Conservation (phyloP, 2,888 invertebrate genomes). For the Phorcus lineatus region DNA sequence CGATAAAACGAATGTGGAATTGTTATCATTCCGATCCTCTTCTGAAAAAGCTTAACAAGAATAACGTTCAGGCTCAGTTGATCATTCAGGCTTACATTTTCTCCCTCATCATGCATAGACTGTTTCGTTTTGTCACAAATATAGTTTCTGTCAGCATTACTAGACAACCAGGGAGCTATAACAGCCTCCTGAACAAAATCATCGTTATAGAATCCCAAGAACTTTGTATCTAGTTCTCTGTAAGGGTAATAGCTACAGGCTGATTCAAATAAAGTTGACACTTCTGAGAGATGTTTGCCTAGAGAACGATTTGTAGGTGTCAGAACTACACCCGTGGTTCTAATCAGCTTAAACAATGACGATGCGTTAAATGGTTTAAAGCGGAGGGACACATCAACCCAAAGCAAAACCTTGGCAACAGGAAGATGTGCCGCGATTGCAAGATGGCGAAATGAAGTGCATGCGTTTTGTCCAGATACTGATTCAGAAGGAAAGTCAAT, state of each 20-base stretch:
- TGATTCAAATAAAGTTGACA: background rate
- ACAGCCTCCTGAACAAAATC: background rate
- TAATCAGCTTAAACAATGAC: background rate
- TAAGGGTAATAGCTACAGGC: background rate
- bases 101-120: background rate
- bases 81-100: background rate
- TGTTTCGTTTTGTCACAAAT: background rate
- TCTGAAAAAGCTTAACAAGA: background rate
- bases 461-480: background rate
- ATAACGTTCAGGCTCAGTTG: background rate
- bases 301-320: background rate
- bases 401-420: background rate
- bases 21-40: background rate
- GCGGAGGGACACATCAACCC: background rate
- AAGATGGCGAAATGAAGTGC: background rate
- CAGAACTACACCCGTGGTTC: background rate
- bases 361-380: background rate
- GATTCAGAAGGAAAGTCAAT: background rate
- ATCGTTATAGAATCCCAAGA: background rate
- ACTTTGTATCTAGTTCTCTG: conserved; percentile 1
- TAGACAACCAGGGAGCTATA: background rate
- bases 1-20: background rate
- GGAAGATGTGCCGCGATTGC: background rate
- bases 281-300: background rate
- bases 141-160: background rate